Base-by-base conservation (phyloP, 2,888 invertebrate genomes). In the Coremacera marginata region DNA sequence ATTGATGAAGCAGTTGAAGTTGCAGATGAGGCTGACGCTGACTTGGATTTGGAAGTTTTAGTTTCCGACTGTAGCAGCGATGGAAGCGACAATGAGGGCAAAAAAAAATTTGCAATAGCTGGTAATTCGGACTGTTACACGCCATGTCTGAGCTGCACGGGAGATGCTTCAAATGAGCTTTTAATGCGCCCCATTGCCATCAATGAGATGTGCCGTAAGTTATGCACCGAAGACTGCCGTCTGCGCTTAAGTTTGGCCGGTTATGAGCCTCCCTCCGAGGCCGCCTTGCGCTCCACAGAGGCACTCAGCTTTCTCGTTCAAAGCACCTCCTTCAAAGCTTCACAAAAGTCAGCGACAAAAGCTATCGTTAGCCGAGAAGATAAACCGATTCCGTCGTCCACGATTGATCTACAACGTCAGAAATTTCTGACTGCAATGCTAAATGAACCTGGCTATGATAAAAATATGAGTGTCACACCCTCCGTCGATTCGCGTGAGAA, bases 221-320 rank as follows among this genome's bases (percentile, higher is more conserved):
- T 88, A 71, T 89, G 89, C 80, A 86, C 82, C 63, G 84, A 83
- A 14, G 83, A 87, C 63, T 89, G 89, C 73, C 85, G 86, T 19
- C 80, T 82, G 52, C 80, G 82, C 57, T 76, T 83, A 55, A 83
- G 82, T 73, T 78, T 83, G 67, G 80, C 81, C 1, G 84, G 82
- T 16, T 79, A 83, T 55, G 78, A 76, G 49, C 77, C 78, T 16
- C 76, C 79, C 31, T 73, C 79, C 0, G 72, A 79, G n/a, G 65
- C 49, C 9, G 74, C 73, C 27, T 25, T 76, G 62, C 70, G 78
- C 25, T 78, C 80, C 19, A 75, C 65, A 7, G 19, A 72, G 14
- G 60, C 80, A 51, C 51, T 82, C 73, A 76, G 79, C 65, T 82
- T 79, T 27, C 81, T 82, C 73, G 76, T 81, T 3, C 75, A 65